Base-by-base conservation (phyloP, 2,113 vertebrate genomes). In the Malaclemys terrapin region DNA sequence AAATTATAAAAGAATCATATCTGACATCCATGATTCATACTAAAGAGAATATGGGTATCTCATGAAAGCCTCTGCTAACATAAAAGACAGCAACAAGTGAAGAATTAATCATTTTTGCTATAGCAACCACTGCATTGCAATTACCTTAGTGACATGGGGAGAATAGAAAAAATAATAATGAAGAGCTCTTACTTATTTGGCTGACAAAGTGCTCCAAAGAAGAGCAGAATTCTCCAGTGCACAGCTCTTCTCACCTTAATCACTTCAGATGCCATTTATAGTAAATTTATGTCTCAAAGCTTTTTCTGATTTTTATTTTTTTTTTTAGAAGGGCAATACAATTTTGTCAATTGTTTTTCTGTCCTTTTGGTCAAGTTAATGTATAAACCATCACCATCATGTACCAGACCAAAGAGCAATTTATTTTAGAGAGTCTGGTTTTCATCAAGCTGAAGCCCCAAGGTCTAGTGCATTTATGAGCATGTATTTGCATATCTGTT, bases 101-200 rank as follows among this genome's bases (percentile, higher is more conserved):
- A 95, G 94, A 82, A 96, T 91, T 96, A 95, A 98, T 97, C 69
- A 93, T 91, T 97, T 97, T 90, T 98, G 95, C 96, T 95, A 98
- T 97, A 95, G 96, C 95, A 98, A 97, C 90, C 79, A 88, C 57
- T 87, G 89, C 83, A 91, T 91, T 97, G 94, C 95, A 96, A 96
- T 98, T 94, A 94, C 88, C 80, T 96, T 82, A 93, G 95, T 96
- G 97, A 96, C 90, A 83, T 35, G 93, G 89, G 93, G 83, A 93
- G 91, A 81, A 90, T 88, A 93, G 85, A 31, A 90, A 84, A 93
- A 97, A 96, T 85, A 93, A 56, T 94, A 93, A 97, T 27, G 56
- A 97, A 95, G 56, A 96, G 90, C 84, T 95, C 93, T 96, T 83
- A 88, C 88, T 93, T 88, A 92, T 95, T 94, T 97, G 93, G 95